Conservation (phyloP, 2,888 invertebrate species). For the Drosophila algonquin region DNA sequence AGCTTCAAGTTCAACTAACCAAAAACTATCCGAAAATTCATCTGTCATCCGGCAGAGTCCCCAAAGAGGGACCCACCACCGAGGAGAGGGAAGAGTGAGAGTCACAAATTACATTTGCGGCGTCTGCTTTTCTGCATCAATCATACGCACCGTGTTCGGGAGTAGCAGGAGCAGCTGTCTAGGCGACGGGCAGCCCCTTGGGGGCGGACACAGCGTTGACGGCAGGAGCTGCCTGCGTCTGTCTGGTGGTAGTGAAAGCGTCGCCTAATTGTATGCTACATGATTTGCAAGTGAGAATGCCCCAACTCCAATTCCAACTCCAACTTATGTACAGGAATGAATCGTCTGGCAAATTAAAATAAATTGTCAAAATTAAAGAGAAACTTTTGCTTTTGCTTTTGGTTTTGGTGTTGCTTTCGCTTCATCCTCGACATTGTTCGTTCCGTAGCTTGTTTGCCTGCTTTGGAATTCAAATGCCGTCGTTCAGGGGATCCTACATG, state of each 20-base stretch:
- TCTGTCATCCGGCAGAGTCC: conserved; percentile 59
- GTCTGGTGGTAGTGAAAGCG: conserved; percentile 51
- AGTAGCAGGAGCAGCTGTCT: conserved; percentile 40
- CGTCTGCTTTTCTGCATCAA: conserved; percentile 65
- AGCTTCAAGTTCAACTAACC: conserved; percentile 29
- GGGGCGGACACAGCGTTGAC: conserved; percentile 33
- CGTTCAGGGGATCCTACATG: conserved; percentile 53
- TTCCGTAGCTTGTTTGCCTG: conserved; percentile 42
- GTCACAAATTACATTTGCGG: conserved; percentile 71
- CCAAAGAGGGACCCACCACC: conserved; percentile 41
- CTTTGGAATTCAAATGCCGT: conserved; percentile 72
- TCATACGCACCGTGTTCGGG: conserved; percentile 70
- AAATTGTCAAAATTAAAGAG: conserved; percentile 72
- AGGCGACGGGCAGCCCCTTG: conserved; percentile 40
- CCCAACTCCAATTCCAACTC: conserved; percentile 11
- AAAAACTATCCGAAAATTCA: conserved; percentile 62
- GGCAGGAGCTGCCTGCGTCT: conserved; percentile 18
- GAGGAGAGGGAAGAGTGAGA: conserved; percentile 6
- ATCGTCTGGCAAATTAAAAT: conserved; percentile 71
- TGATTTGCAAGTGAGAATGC: conserved; percentile 56
- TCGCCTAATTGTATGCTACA: conserved; percentile 70
- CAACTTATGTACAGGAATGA: conserved; percentile 30
- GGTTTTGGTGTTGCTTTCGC: conserved; percentile 46
- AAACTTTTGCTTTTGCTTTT: conserved; percentile 73
- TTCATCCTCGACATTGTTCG: conserved; percentile 9